Evolutionary conservation across 2,888 invertebrate genomes (phyloP), one percentile per base, ranked within the genome.

Genomic region (Apodemia hepburni): DNA sequence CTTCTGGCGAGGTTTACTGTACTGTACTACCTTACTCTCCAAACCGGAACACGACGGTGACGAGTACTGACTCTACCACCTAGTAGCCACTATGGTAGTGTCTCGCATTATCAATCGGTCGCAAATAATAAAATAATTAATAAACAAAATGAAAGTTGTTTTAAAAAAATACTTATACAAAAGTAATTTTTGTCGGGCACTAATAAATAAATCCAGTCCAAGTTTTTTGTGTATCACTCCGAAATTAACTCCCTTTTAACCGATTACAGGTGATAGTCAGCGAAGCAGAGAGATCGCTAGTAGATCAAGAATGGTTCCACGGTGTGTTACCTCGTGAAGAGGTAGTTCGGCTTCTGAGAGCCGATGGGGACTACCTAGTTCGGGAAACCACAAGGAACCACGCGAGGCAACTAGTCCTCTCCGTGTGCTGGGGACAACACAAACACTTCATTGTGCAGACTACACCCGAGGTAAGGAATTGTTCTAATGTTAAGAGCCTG

Each of bases 391-490:
- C 95, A 66, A 93, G 97, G 76, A 97, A 98, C 76, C 97, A 97
- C 76, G 97, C 97, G 78, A 94, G 97, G 70, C 98, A 98, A 87
- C 96, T 97, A 59, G 98, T 99, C 65, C 89, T 99, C 58, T 98
- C 98, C 15, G 98, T 98, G 1, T 97, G 97, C 82, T 98, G 98
- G 98, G 96, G 97, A 65, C 97, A 98, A 22, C 98, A 98, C 77
- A 98, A 98, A 81, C 98, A 99, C 90, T 99, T 99, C 81, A 98
- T 99, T 73, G 98, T 99, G 65, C 98, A 98, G 92, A 98, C 97
- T 17, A 97, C 97, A 3, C 94, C 95, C 7, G 98, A 98, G 93
- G 97, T 97, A 22, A 17, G 22, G 22, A 22, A 22, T 22, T 22
- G 2, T 22, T 22, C 1, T 22, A 2, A 22, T n/a, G n/a, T n/a